These are phyloP conservation scores for Thereva nobilitata DNA, from an alignment of 2,888 invertebrate species.

Conservation along the genomic window DNA sequence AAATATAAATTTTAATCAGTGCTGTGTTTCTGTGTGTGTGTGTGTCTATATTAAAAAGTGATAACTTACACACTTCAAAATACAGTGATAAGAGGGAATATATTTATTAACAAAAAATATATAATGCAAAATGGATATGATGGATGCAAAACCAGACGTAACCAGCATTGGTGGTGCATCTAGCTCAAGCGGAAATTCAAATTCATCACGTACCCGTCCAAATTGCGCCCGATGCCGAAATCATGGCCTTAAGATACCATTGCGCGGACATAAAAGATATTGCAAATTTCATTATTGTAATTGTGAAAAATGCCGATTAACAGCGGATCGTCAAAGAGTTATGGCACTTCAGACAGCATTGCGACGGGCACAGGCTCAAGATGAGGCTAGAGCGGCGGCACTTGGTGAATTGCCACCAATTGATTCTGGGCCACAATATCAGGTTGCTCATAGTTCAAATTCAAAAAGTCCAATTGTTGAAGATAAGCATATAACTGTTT, in stretches of 20 bases:
- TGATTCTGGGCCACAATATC: constrained; percentile 42
- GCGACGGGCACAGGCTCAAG: constrained; percentile 82
- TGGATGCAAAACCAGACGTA: constrained; percentile 61
- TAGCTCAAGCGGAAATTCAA: constrained; percentile 62
- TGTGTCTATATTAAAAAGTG: too few relatives aligned
- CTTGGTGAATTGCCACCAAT: constrained; percentile 61
- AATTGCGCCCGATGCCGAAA: constrained; percentile 92
- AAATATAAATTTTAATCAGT: too few relatives aligned
- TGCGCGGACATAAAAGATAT: constrained; percentile 91
- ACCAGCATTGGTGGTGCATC: constrained; percentile 57
- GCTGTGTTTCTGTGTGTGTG: too few relatives aligned
- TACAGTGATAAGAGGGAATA: too few relatives aligned
- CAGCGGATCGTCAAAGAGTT: constrained; percentile 83
- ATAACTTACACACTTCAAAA: too few relatives aligned
- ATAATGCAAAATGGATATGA: constrained; percentile 53
- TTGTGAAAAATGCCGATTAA: constrained; percentile 85
- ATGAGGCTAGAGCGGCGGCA: constrained; percentile 67
- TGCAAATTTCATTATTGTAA: constrained; percentile 83
- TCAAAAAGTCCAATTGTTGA: constrained; percentile 46
- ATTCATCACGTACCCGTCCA: constrained; percentile 78
- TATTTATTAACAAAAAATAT: too few relatives aligned
- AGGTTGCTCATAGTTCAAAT: background rate
- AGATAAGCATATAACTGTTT: constrained; percentile 55
- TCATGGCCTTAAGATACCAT: constrained; percentile 82
- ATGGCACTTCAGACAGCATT: constrained; percentile 89